A percentile compares a stretch with the other conserved stretches of the same genome.
phyloP scores from a whole-genome alignment of 1,140 invertebrate species.

The Apis laboriosa region DNA sequence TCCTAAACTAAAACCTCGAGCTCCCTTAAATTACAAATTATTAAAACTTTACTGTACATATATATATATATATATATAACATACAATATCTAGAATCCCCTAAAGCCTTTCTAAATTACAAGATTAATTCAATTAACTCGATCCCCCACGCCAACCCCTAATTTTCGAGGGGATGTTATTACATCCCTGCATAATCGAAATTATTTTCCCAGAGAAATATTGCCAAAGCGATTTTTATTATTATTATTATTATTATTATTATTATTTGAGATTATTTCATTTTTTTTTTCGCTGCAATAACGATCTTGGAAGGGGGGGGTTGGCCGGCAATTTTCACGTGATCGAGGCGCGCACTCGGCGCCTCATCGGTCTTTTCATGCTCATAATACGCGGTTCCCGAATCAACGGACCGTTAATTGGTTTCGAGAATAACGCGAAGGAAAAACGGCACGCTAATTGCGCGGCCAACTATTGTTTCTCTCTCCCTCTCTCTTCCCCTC shows the following conservation, averaged over 20 bases:
- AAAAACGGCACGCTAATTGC: constrained; percentile 27
- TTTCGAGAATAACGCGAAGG: constrained; percentile 32
- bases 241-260: too few relatives aligned
- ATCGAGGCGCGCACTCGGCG: constrained; percentile 14
- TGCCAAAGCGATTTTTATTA: too few relatives aligned
- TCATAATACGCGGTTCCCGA: constrained; percentile 34
- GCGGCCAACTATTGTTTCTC: constrained; percentile 4
- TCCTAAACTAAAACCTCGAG: background rate
- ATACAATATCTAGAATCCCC: background rate
- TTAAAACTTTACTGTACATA: background rate
- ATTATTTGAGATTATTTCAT: background rate
- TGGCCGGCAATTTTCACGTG: constrained; percentile 11
- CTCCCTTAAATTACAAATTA: background rate
- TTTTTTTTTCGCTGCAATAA: constrained; percentile 8
- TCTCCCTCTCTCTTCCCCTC: too few relatives aligned
- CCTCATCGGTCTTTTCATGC: constrained; percentile 22
- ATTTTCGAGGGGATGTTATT: background rate
- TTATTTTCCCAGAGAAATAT: too few relatives aligned
- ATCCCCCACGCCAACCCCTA: background rate
- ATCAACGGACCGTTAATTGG: constrained; percentile 44
- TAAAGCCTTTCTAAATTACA: background rate
- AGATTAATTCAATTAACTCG: background rate
- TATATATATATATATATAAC: too few relatives aligned
- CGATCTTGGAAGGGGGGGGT: too few relatives aligned
- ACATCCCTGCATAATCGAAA: too few relatives aligned